Evolutionary conservation across 2,797 vertebrate species (phyloP).

Genomic region (Vireo griseus): DNA sequence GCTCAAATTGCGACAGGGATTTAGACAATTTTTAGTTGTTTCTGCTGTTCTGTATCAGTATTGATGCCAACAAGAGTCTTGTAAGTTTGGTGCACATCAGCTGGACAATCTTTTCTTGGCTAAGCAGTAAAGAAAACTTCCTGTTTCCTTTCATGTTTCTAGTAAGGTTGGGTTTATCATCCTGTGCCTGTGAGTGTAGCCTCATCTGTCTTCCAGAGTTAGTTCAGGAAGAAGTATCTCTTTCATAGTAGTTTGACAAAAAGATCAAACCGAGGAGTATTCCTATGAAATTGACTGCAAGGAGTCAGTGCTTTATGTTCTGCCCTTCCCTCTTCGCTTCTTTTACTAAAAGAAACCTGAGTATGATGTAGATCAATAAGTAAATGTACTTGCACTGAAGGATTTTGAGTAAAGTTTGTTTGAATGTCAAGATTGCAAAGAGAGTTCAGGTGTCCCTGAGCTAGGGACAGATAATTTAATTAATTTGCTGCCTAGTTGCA

Average conservation of each 20-base stretch:
- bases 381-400: not conserved
- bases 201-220: not conserved
- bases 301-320: not conserved
- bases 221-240: not conserved
- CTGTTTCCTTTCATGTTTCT: not conserved
- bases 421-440: not conserved
- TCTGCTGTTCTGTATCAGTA: not conserved
- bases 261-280: not conserved
- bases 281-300: not conserved
- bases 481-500: not conserved
- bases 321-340: not conserved
- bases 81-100: not conserved
- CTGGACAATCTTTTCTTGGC: not conserved
- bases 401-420: not conserved
- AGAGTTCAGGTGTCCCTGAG: not conserved
- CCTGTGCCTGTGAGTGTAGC: not conserved
- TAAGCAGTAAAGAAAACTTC: slow-evolving; percentile 22
- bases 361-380: not conserved
- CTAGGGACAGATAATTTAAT: not conserved
- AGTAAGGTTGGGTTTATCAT: not conserved
- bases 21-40: not conserved
- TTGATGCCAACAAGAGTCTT: not conserved
- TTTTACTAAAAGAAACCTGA: not conserved
- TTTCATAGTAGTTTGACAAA: not conserved
- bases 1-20: not conserved